phyloP scores from a whole-genome alignment of 2,888 invertebrate genomes.

The Ferrisia virgata region DNA sequence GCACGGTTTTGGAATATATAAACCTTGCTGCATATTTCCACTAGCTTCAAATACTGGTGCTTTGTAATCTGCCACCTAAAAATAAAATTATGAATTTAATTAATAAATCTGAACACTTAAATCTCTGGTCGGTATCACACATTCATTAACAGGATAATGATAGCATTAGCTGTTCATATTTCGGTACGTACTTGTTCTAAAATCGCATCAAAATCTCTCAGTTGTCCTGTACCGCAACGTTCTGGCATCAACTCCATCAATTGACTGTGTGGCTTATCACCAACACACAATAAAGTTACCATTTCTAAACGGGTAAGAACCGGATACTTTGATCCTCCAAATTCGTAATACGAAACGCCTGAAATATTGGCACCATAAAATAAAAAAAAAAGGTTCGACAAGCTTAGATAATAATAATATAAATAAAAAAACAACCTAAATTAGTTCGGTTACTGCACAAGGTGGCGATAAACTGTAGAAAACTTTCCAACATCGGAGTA shows the following conservation, averaged over 20 bases:
- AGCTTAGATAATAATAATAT: background rate
- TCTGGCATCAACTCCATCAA: constrained; percentile 94
- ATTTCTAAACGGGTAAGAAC: constrained; percentile 75
- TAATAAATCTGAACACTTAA: too few relatives aligned
- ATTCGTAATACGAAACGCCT: constrained; percentile 46
- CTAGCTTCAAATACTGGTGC: constrained; percentile 82
- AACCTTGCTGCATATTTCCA: constrained; percentile 73
- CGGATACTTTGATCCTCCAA: constrained; percentile 1
- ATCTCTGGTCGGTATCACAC: too few relatives aligned
- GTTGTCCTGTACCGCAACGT: constrained; percentile 86
- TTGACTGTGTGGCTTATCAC: constrained; percentile 94
- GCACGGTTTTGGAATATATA: constrained; percentile 77
- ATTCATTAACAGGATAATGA: too few relatives aligned
- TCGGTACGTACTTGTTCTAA: constrained; percentile 36
- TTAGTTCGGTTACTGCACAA: constrained; percentile 84
- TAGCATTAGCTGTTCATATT: background rate
- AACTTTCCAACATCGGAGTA: constrained; percentile 78
- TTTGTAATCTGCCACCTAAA: constrained; percentile 75
- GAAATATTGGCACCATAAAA: background rate
- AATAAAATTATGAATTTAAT: constrained; percentile 12
- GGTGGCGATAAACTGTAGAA: constrained; percentile 85
- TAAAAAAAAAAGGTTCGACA: too few relatives aligned
- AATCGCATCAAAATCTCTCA: constrained; percentile 57
- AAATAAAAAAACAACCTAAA: constrained; percentile 61
- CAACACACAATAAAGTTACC: constrained; percentile 86